Evolutionary conservation across 2,888 invertebrate genomes (phyloP), one percentile per base, ranked within the genome.

Genomic region (Dilophus febrilis): DNA sequence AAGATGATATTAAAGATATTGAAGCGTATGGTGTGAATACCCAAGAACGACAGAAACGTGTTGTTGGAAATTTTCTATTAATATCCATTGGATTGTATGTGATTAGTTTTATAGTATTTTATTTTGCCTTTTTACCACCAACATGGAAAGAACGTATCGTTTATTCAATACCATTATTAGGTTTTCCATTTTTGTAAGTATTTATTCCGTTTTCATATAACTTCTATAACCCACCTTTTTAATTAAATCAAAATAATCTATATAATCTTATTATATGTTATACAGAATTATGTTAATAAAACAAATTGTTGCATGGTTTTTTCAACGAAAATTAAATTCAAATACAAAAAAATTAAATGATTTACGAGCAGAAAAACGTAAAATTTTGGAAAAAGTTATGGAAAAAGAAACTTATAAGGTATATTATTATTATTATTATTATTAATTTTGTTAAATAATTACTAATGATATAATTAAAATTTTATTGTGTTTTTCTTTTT

Each of bases 331-430:
- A 55, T 68, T 91, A 38, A 72, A 73, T 44, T 75, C 74, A 55
- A 90, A 87, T 63, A 77, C 82, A 55, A 66, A 71, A 41, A 79
- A 80, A 56, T 62, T 88, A 30, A 64, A 62, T 35, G 71, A 71
- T 40, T 71, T 91, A 60, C 70, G 75, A 49, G 74, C 74, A n/a
- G 77, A 87, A 52, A 92, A 88, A 55, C 83, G 78, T 57, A 78
- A 82, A 57, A 77, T 95, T 46, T 65, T 98, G 41, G 92, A 97
- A 54, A 82, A 88, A 56, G 94, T 98, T 27, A 94, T 88, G 78
- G 94, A 97, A 55, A 95, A 81, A 29, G 95, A 97, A 64, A 95
- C 92, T 1, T 98, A 94, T 58, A 97, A 95, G 67, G 84, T 80
- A 52, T 46, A 37, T 38, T 13, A 17, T 14, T 38, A 22, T 37